Evolutionary conservation across 2,888 invertebrate species (phyloP), one percentile per base, ranked within the genome.

Genomic region (Machimus atricapillus): DNA sequence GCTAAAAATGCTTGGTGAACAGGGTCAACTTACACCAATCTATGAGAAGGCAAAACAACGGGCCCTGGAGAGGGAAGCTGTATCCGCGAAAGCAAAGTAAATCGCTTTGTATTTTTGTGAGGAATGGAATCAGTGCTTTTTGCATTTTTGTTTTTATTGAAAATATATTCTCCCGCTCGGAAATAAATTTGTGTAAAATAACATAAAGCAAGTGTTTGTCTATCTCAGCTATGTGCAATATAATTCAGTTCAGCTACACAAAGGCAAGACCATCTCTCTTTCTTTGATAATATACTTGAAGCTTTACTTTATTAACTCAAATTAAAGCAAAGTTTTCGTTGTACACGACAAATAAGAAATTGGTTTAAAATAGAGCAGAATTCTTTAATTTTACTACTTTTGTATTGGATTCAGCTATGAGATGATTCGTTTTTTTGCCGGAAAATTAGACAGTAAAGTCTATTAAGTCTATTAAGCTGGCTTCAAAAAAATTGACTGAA

Each of bases 11-110:
- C 94, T 99, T 89, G 99, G 98, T 0, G 96, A 97, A 91, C 97
- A 98, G 91, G 97, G 97, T 77, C 97, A 97, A 92, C 94, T 99
- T 86, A 94, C 97, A 90, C 96, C 97, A 1, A 93, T 99, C 27
- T 96, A 98, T 91, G 97, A 98, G 91, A 97, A 97, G 93, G 98
- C 97, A 8, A 97, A 96, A 91, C 96, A 96, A 90, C 94, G 95
- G 89, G 95, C 96, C 23, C 91, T 95, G 88, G 96, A 95, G 90
- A 95, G 95, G 88, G 94, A 94, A 87, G 92, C 93, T 46, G 94
- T 95, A 87, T 92, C 93, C 52, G 94, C 95, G 90, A 94, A 94
- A 90, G 92, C 88, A 14, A 89, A 89, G 86, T 88, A 87, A 31
- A 76, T 23, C 23, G 7, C 8, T 86, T 23, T 58, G 31, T 9